Base-by-base conservation (phyloP, 2,888 invertebrate genomes). In the Serrognathus titanus region DNA sequence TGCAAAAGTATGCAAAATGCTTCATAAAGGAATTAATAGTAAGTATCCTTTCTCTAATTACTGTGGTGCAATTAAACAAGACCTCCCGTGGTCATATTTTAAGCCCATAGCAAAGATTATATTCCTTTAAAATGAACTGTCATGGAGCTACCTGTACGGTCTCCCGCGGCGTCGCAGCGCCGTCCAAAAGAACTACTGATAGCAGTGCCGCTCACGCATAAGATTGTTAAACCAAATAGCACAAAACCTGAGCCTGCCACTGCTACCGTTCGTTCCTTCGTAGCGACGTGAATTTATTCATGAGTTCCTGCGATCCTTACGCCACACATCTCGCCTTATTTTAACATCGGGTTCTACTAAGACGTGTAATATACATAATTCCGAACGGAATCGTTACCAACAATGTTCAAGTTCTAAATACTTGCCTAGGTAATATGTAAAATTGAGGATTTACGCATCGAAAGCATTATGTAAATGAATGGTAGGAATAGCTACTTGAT, bases 161-260 rank as follows among this genome's bases (percentile, higher is more conserved):
- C 45, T 55, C 64, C 64, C 58, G 60, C 57, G 40, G 63, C 16
- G 62, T 48, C 57, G 51, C 53, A 53, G 58, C 59, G 59, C 59
- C 59, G 50, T 55, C 47, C 53, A 53, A 62, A 59, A 58, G 62
- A 60, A 62, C 63, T 58, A 64, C 63, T 64, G 64, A 63, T 61
- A 64, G 59, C 59, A 48, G 41, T 60, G 39, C 57, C 63, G 48
- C 55, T 64, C 64, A 64, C 64, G 63, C 64, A 64, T 60, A 53
- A 57, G 61, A 63, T 63, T 62, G 61, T 60, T 57, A 60, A 62
- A 64, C 60, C 63, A 63, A 64, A 64, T 64, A 63, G 59, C 63
- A 61, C 55, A 62, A 63, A 62, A 63, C 53, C 58, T 54, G 53
- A 53, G 50, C 63, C 24, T 62, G 57, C 63, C 59, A 56, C 60